Evolutionary conservation across 2,888 invertebrate genomes (phyloP).

Genomic region (Drosophila siamana): DNA sequence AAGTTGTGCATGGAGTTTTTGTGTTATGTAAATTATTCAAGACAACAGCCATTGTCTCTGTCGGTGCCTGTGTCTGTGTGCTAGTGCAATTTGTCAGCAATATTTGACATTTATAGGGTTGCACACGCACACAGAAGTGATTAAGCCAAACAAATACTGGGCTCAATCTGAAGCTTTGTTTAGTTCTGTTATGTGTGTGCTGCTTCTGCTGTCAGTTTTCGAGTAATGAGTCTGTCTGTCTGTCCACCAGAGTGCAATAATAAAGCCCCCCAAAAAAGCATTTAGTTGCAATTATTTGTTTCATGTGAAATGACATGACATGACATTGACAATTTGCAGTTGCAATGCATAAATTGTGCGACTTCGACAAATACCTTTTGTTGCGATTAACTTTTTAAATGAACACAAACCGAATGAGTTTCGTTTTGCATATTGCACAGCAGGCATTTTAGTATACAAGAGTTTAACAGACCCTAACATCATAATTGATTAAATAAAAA

Average conservation of each 20-base stretch:
- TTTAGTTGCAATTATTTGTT: slow-evolving; percentile 9
- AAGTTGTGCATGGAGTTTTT: slow-evolving; percentile 22
- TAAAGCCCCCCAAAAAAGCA: background rate
- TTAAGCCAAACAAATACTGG: slow-evolving; percentile 42
- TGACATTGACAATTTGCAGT: slow-evolving; percentile 13
- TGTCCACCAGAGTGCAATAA: slow-evolving; percentile 1
- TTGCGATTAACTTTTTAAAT: background rate
- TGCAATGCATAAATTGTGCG: slow-evolving; percentile 3
- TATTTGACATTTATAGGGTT: slow-evolving; percentile 61
- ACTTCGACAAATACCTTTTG: background rate
- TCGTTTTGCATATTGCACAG: background rate
- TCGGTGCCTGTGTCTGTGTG: slow-evolving; percentile 1
- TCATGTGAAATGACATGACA: slow-evolving; percentile 6
- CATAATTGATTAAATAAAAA: slow-evolving; percentile 4
- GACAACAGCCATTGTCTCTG: slow-evolving; percentile 20
- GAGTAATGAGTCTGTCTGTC: slow-evolving; percentile 19
- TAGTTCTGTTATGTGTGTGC: too few species aligned
- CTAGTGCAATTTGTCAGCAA: slow-evolving; percentile 68
- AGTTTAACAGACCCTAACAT: background rate
- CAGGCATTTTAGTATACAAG: background rate
- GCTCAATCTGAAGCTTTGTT: slow-evolving; percentile 15
- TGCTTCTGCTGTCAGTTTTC: slow-evolving; percentile 14
- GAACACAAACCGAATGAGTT: background rate
- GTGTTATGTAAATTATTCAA: slow-evolving; percentile 56
- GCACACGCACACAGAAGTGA: slow-evolving; percentile 22